Evolutionary conservation across 2,888 invertebrate genomes (phyloP).

Genomic region (Ditula angustiorana): DNA sequence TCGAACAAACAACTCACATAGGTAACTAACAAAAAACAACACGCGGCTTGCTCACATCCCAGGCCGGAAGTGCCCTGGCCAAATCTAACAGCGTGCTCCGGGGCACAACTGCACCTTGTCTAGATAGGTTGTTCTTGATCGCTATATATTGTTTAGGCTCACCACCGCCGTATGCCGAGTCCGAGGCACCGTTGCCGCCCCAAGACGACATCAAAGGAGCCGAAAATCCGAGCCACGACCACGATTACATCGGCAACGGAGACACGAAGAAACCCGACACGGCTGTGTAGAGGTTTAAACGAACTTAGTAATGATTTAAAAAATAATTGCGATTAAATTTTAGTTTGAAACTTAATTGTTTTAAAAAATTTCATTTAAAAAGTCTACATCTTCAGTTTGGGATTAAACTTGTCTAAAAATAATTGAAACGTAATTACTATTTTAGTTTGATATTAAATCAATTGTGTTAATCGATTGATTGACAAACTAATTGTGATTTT

Average conservation of each 20-base stretch:
- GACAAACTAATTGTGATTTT: background rate
- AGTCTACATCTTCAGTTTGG: too few species aligned
- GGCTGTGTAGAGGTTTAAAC: slow-evolving; percentile 64
- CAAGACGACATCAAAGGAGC: slow-evolving; percentile 86
- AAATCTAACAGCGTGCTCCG: too few species aligned
- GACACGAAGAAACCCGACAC: slow-evolving; percentile 83
- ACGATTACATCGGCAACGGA: slow-evolving; percentile 86
- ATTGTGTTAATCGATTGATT: background rate
- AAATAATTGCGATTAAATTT: background rate
- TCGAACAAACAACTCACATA: too few species aligned
- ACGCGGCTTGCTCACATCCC: too few species aligned
- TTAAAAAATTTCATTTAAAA: too few species aligned
- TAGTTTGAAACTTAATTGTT: too few species aligned
- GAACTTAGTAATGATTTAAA: background rate
- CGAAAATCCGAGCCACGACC: slow-evolving; percentile 86
- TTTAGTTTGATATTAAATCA: background rate
- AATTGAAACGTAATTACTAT: background rate
- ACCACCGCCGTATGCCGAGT: slow-evolving; percentile 86
- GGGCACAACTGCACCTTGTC: background rate
- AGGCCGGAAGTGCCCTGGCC: too few species aligned
- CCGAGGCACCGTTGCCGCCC: slow-evolving; percentile 86
- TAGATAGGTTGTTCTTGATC: slow-evolving; percentile 75
- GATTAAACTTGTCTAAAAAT: background rate
- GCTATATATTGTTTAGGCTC: slow-evolving; percentile 84
- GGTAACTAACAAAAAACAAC: too few species aligned